A percentile compares a stretch with the other conserved stretches of the same genome.
phyloP scores from a whole-genome alignment of 2,797 vertebrate genomes.

The Paratrypauchen microcephalus region DNA sequence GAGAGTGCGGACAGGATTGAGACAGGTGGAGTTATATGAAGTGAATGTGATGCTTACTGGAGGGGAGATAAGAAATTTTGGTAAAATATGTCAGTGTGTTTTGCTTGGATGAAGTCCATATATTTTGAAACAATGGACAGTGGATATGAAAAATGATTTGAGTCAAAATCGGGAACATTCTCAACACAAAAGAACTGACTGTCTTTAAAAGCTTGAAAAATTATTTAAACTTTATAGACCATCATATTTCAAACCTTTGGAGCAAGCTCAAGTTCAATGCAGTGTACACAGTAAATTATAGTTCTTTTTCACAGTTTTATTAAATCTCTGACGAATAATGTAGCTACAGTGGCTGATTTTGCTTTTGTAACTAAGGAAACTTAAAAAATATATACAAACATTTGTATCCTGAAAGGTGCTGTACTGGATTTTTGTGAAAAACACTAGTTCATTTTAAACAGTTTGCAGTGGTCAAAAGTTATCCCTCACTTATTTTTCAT shows the following conservation, averaged over 20 bases:
- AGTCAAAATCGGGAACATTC: not conserved
- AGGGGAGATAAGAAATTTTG: conserved; percentile 53
- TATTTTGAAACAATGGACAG: not conserved
- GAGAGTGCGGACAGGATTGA: conserved; percentile 4
- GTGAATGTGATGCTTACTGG: conserved; percentile 71
- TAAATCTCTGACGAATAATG: not conserved
- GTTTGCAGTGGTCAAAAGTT: no score
- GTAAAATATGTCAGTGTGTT: not conserved
- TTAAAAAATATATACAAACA: no score
- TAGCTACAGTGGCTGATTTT: no score
- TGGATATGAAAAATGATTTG: not conserved
- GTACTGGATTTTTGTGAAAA: no score
- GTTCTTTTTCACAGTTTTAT: not conserved
- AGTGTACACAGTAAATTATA: not conserved
- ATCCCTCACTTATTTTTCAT: no score
- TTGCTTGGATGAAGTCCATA: conserved; percentile 2
- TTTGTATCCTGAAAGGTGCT: no score
- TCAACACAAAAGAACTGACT: not conserved
- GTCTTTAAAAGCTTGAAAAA: not conserved
- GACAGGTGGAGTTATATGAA: conserved; percentile 83
- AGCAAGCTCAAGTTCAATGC: not conserved
- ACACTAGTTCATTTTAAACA: no score
- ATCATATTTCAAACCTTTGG: not conserved
- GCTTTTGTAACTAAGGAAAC: no score
- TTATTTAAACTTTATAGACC: not conserved